Percentiles rank a stretch among this genome's conserved stretches.
Evolutionary conservation across 2,797 vertebrate genomes (phyloP).

Genomic region (Tangara arthus): DNA sequence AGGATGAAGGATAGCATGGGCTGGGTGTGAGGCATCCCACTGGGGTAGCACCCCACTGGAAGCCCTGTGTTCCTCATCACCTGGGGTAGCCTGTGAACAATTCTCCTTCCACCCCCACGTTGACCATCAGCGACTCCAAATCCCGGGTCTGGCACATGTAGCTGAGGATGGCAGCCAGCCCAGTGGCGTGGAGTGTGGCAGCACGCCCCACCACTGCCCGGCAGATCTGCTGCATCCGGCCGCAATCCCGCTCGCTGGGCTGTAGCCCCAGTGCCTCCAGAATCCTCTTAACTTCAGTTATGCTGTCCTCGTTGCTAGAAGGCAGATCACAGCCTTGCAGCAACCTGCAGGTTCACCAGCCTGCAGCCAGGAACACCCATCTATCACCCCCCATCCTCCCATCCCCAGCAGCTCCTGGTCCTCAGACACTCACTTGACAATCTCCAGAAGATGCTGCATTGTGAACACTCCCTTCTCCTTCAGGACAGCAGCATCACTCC

Average conservation of each 20-base stretch:
- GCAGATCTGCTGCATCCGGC: conserved; percentile 74
- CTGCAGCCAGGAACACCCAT: rapidly evolving
- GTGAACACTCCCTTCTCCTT: conserved; percentile 27
- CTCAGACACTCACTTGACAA: conserved; percentile 75
- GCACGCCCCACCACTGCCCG: conserved; percentile 72
- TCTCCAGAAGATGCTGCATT: conserved; percentile 75
- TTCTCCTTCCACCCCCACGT: conserved; percentile 78
- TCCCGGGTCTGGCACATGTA: conserved; percentile 72
- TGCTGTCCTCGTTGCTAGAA: conserved; percentile 26
- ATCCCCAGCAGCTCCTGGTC: rapidly evolving
- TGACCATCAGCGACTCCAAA: conserved; percentile 53
- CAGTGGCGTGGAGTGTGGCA: conserved; percentile 75
- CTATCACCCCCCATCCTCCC: rapidly evolving
- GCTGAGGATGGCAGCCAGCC: conserved; percentile 77
- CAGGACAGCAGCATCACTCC: conserved; percentile 42
- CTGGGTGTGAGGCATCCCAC: rapidly evolving
- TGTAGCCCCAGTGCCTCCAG: conserved; percentile 73
- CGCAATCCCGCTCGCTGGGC: conserved; percentile 50
- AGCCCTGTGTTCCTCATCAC: neutral
- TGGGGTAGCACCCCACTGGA: neutral
- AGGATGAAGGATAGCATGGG: neutral
- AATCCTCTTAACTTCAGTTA: neutral
- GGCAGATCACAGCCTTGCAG: neutral
- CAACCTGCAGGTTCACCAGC: neutral
- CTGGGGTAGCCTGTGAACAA: conserved; percentile 55